A percentile compares a stretch with the other conserved stretches of the same genome.
These are phyloP conservation scores for Sylvicapra grimmia DNA, from an alignment of 2,113 vertebrate species.

Conservation along the genomic window DNA sequence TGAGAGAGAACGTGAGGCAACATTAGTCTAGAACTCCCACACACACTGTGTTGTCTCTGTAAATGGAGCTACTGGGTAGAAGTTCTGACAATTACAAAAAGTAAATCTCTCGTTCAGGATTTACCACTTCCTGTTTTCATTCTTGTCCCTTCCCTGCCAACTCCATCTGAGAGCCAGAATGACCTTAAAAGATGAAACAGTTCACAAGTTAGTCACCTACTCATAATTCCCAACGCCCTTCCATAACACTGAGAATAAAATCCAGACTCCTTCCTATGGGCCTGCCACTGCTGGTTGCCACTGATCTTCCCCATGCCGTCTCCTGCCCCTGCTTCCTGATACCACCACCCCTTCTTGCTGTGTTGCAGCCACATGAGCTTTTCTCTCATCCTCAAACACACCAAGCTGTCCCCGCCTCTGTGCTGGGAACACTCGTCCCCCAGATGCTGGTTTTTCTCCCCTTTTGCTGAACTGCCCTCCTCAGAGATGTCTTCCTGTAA, in stretches of 20 bases:
- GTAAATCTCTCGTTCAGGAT: neutral
- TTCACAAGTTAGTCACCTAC: neutral
- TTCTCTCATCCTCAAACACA: neutral
- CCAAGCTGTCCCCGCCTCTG: neutral
- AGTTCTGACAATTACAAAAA: neutral
- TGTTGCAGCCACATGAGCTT: neutral
- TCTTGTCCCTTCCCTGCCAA: neutral
- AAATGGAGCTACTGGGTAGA: neutral
- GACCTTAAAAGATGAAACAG: neutral
- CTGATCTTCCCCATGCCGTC: neutral
- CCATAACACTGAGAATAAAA: neutral
- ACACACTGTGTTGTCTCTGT: neutral
- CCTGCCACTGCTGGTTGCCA: fast-evolving
- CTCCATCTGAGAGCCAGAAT: neutral
- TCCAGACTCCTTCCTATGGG: neutral
- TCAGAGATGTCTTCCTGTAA: neutral
- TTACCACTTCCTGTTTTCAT: neutral
- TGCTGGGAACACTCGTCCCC: neutral
- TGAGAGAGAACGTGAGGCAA: neutral
- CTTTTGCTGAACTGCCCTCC: neutral
- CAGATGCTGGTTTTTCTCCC: neutral
- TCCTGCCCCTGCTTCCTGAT: neutral
- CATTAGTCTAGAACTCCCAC: neutral
- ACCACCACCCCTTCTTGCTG: neutral
- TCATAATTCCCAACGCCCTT: neutral